phyloP scores from a whole-genome alignment of 2,888 invertebrate species.

The Rhimphoctona megacephalus region DNA sequence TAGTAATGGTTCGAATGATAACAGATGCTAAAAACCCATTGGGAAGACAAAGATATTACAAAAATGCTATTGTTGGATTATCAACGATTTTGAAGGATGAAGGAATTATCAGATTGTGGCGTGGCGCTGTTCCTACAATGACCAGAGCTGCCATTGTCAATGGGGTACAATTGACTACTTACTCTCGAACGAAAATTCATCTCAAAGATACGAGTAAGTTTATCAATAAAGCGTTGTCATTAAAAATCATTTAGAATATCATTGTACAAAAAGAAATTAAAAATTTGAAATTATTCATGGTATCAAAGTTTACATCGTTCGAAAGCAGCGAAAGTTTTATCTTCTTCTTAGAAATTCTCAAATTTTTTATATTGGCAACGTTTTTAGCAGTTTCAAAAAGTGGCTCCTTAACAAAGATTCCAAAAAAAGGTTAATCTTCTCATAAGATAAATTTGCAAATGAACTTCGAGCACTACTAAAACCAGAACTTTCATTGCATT shows the following conservation, averaged over 20 bases:
- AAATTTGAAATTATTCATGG: background rate
- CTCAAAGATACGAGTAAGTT: conserved; percentile 72
- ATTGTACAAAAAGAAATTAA: background rate
- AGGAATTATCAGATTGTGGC: conserved; percentile 87
- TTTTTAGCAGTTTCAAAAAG: too few species aligned
- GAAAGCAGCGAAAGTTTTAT: too few species aligned
- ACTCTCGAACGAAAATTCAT: conserved; percentile 87
- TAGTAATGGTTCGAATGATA: conserved; percentile 88
- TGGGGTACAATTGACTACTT: conserved; percentile 89
- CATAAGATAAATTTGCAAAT: too few species aligned
- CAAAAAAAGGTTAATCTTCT: too few species aligned
- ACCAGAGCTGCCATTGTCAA: conserved; percentile 88
- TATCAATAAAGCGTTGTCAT: background rate
- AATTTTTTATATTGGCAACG: too few species aligned
- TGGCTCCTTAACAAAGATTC: too few species aligned
- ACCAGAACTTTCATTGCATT: too few species aligned
- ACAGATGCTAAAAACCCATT: conserved; percentile 87
- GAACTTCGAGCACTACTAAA: too few species aligned
- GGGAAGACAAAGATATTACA: conserved; percentile 87
- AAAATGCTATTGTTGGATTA: conserved; percentile 87
- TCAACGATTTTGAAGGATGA: conserved; percentile 87
- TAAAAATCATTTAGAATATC: background rate
- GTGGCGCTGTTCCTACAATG: conserved; percentile 85
- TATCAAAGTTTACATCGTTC: background rate
- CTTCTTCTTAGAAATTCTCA: too few species aligned